A percentile compares a stretch with the other conserved stretches of the same genome.
Evolutionary conservation across 2,888 invertebrate genomes (phyloP).

Genomic region (Metopia argyrocephala): DNA sequence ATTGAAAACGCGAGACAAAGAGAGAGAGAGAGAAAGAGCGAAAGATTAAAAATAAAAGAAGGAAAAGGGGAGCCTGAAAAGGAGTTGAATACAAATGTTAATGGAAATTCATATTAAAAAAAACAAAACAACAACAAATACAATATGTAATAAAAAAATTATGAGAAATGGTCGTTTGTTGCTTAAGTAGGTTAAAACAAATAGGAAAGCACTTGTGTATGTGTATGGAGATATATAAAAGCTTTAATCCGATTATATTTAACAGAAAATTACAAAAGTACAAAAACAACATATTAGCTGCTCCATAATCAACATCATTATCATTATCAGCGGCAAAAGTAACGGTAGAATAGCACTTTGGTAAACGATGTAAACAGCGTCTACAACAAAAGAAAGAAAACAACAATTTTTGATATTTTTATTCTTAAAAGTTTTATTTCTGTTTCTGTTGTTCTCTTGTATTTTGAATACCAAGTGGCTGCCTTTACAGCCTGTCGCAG

Average conservation of each 20-base stretch:
- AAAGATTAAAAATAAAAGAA: not conserved
- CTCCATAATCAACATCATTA: conserved; percentile 53
- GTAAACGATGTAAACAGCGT: not conserved
- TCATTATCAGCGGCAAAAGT: conserved; percentile 5
- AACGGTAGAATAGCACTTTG: not conserved
- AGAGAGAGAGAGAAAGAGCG: not conserved
- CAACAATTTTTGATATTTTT: conserved; percentile 41
- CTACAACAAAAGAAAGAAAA: not conserved
- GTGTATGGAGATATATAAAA: conserved; percentile 46
- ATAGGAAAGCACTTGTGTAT: conserved; percentile 17
- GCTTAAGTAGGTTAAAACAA: conserved; percentile 56
- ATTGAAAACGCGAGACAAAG: not conserved
- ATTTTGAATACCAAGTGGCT: conserved; percentile 22
- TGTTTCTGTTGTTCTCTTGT: not conserved
- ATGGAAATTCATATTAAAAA: conserved; percentile 30
- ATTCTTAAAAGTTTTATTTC: conserved; percentile 13
- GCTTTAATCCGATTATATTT: conserved; percentile 63
- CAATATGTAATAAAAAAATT: conserved; percentile 39
- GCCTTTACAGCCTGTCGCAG: not conserved
- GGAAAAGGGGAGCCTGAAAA: conserved; percentile 3
- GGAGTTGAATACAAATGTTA: conserved; percentile 48
- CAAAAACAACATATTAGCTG: conserved; percentile 49
- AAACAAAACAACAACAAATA: not conserved
- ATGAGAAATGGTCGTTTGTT: conserved; percentile 67
- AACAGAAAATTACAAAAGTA: conserved; percentile 61